A percentile compares a stretch with the other conserved stretches of the same genome.
phyloP scores from a whole-genome alignment of 37 sponge, comb jelly and placozoan genomes.

The Axinella damicornis region DNA sequence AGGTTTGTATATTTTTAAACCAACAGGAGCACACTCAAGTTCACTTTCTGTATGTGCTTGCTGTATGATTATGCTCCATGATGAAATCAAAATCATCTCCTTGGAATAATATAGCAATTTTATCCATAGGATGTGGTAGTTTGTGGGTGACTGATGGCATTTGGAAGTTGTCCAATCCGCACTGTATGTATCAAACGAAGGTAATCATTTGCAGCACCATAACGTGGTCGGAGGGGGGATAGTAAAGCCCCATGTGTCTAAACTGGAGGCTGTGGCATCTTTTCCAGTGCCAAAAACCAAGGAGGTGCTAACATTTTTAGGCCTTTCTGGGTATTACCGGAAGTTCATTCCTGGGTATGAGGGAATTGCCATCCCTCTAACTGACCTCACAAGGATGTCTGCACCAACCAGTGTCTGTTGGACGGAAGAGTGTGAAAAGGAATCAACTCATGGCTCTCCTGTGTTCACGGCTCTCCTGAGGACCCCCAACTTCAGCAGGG shows the following conservation, averaged over 20 bases:
- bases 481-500: constrained; percentile 15
- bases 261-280: constrained; percentile 40
- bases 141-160: no score
- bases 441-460: constrained; percentile 29
- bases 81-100: no score
- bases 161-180: no score
- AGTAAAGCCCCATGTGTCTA: constrained; percentile 35
- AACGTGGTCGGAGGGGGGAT: constrained; percentile 49
- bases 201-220: no score
- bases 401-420: constrained; percentile 31
- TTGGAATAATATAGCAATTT: no score
- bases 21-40: no score
- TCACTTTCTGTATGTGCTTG: no score
- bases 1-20: no score
- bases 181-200: no score
- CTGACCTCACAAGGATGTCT: constrained; percentile 36
- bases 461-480: constrained; percentile 23
- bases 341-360: constrained; percentile 55
- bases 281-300: constrained; percentile 39
- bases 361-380: constrained; percentile 19
- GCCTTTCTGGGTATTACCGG: constrained; percentile 59
- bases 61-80: no score
- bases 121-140: no score
- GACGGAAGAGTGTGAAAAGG: constrained; percentile 8
- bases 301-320: constrained; percentile 43